A percentile compares a stretch with the other conserved stretches of the same genome.
Conservation (phyloP, 1,140 invertebrate species). For the Gonatopus flavifemur region DNA sequence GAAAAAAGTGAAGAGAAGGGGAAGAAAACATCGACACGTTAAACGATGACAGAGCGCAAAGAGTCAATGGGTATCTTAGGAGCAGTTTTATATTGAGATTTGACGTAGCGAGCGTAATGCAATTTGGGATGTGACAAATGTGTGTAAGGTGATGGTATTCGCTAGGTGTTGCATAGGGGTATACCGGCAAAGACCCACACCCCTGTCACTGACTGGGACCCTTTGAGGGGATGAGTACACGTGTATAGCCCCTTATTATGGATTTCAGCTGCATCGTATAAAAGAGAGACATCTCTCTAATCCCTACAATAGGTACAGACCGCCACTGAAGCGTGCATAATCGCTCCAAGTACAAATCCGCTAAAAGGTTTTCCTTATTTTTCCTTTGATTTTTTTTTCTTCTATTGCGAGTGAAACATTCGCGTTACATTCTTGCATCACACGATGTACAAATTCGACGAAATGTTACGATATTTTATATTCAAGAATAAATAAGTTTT, state of each 20-base stretch:
- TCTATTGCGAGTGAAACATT: no score
- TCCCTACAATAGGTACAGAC: no score
- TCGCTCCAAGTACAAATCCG: no score
- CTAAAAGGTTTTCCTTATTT: no score
- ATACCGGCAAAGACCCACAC: slow-evolving; percentile 1
- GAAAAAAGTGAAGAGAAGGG: neutral
- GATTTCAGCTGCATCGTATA: no score
- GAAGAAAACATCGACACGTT: slow-evolving; percentile 16
- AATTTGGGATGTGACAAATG: slow-evolving; percentile 34
- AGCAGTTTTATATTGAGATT: slow-evolving; percentile 30
- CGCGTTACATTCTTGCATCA: no score
- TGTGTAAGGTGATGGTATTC: slow-evolving; percentile 27
- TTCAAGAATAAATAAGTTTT: no score
- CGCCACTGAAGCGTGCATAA: no score
- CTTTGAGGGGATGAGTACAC: slow-evolving; percentile 6
- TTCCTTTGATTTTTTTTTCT: no score
- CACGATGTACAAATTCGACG: no score
- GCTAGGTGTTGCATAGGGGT: neutral
- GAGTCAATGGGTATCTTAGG: slow-evolving; percentile 31
- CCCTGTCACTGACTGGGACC: slow-evolving; percentile 9
- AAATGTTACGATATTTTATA: no score
- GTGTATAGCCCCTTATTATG: slow-evolving; percentile 24
- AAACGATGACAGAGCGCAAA: slow-evolving; percentile 22
- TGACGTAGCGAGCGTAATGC: slow-evolving; percentile 31
- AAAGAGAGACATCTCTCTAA: no score